Evolutionary conservation across 1,140 invertebrate species (phyloP).

Genomic region (Ceratosolen fusciceps): DNA sequence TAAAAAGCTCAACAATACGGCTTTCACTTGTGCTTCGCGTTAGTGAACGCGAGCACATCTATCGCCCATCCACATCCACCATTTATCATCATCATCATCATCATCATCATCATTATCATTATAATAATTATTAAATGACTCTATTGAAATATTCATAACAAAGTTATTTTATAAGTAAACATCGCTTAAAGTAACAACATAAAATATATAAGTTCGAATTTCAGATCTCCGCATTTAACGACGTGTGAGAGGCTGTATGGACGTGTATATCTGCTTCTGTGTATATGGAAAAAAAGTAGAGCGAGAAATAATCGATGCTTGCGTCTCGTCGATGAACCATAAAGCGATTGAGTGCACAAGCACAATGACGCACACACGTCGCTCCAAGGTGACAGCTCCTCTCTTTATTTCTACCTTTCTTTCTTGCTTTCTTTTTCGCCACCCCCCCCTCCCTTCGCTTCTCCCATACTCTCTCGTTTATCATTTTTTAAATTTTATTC

Average conservation of each 20-base stretch:
- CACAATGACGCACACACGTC: constrained; percentile 32
- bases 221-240: constrained; percentile 12
- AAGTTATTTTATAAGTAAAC: constrained; percentile 18
- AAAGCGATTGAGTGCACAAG: constrained; percentile 45
- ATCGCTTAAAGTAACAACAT: constrained; percentile 26
- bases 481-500: constrained; percentile 39
- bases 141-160: constrained; percentile 29
- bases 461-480: constrained; percentile 13
- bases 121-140: constrained; percentile 17
- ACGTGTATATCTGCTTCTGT: constrained; percentile 13
- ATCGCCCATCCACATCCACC: not conserved
- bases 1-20: constrained; percentile 25
- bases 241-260: constrained; percentile 13
- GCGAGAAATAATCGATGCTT: constrained; percentile 49
- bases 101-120: too few species aligned
- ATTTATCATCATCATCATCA: too few species aligned
- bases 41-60: constrained; percentile 8
- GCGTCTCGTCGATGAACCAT: constrained; percentile 45
- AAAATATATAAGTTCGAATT: constrained; percentile 38
- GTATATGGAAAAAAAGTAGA: constrained; percentile 42
- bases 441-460: too few species aligned
- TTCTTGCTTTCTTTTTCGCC: too few species aligned
- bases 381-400: constrained; percentile 11
- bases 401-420: constrained; percentile 8
- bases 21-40: constrained; percentile 1